Conservation (phyloP, 1,140 invertebrate species). For the Frieseomelitta varia region DNA sequence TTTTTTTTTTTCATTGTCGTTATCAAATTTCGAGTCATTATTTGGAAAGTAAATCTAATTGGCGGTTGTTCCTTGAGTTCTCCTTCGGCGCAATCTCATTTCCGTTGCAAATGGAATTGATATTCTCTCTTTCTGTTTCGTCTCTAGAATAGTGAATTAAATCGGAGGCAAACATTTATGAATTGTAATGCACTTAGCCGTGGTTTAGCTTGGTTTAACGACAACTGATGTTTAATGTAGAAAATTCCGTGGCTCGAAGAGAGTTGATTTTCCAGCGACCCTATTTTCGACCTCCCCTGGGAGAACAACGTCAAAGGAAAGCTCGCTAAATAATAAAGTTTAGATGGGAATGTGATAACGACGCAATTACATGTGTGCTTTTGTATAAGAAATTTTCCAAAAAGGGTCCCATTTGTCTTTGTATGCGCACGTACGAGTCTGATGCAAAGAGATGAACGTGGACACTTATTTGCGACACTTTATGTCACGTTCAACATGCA, state of each 20-base stretch:
- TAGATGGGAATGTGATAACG: not conserved
- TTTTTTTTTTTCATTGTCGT: too few species aligned
- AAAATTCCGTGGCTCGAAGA: not conserved
- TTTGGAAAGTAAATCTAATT: not conserved
- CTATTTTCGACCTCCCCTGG: not conserved
- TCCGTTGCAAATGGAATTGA: not conserved
- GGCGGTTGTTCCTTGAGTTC: not conserved
- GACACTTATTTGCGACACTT: not conserved
- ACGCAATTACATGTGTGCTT: conserved; percentile 10
- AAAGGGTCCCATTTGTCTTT: not conserved
- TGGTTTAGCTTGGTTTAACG: conserved; percentile 9
- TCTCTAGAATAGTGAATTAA: not conserved
- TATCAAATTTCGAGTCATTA: not conserved
- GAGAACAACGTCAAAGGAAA: not conserved
- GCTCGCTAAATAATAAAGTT: conserved; percentile 10
- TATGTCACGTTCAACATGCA: not conserved
- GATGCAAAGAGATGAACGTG: not conserved
- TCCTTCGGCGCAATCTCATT: not conserved
- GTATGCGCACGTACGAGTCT: too few species aligned
- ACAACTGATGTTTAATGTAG: not conserved
- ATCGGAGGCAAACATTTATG: not conserved
- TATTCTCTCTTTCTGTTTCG: not conserved
- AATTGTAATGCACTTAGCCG: not conserved
- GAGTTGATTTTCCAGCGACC: not conserved
- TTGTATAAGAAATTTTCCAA: not conserved